Evolutionary conservation across 2,888 invertebrate genomes (phyloP).

Genomic region (Pseudococcus viburni): DNA sequence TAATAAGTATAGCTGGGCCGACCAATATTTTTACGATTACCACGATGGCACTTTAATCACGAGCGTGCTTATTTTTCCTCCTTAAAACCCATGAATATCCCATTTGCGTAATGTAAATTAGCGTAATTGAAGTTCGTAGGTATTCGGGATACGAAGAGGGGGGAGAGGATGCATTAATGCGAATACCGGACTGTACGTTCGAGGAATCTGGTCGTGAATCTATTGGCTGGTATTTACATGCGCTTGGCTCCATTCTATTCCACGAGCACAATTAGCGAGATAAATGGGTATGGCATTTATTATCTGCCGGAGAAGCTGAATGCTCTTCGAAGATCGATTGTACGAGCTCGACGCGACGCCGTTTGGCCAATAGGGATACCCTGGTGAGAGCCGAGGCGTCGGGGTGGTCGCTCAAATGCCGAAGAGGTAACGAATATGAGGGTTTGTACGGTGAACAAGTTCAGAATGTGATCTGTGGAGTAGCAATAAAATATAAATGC

Average conservation of each 20-base stretch:
- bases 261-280: conserved; percentile 34
- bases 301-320: neutral
- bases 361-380: conserved; percentile 9
- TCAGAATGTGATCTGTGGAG: neutral
- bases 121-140: conserved; percentile 28
- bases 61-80: neutral
- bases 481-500: no score
- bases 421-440: neutral
- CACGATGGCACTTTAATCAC: conserved; percentile 56
- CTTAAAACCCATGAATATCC: conserved; percentile 31
- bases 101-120: conserved; percentile 37
- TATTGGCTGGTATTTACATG: conserved; percentile 29
- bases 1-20: neutral
- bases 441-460: neutral
- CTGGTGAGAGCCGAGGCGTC: neutral
- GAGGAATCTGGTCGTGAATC: conserved; percentile 44
- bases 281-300: conserved; percentile 18
- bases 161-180: neutral
- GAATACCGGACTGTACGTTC: conserved; percentile 18
- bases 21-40: conserved; percentile 55
- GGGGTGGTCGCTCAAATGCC: neutral
- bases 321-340: neutral
- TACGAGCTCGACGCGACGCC: neutral
- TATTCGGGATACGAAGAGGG: neutral
- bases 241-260: neutral